Base-by-base conservation (phyloP, 2,797 vertebrate genomes). In the Hippoglossus hippoglossus region DNA sequence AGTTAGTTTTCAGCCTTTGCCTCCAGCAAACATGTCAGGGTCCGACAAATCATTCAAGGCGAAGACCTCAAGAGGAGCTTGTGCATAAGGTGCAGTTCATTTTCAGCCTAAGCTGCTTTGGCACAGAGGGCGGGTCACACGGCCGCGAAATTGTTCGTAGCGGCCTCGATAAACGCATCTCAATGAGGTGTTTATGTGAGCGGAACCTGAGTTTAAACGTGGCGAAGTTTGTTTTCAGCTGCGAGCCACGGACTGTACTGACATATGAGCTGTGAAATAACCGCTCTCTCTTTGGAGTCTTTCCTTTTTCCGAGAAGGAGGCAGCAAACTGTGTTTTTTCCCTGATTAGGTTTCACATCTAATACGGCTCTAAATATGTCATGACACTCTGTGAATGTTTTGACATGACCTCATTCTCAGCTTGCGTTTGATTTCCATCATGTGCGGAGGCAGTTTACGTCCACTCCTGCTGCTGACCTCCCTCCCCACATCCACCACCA, bases 371-470 rank as follows among this genome's bases (percentile, higher is more conserved):
- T 56, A 66, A 82, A 86, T 74, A 64, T 77, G 73, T 84, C 84
- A 83, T n/a, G 74, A 70, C 60, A 60, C 53, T 56, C 39, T 12
- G 46, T 58, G 57, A 71, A 74, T 82, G 80, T 82, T 90, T 86
- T 78, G 75, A 86, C 86, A 75, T 83, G 73, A 84, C 83, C 87
- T 90, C 78, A 79, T 85, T 85, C 81, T 71, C 56, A 4, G 68
- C 64, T 74, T 75, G 68, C 64, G 73, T 86, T 88, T 85, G 76
- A 87, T 86, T 85, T 77, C 78, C 41, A 2, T 75, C 77, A 75
- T 69, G 73, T 79, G 75, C 44, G 53, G 58, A 72, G 77, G 50
- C 31, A 24, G 75, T 63, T 84, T 77, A 65, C 79, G 79, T 87
- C 83, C 80, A 62, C 79, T 64, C 75, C 63, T 57, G 61, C 79